These are phyloP conservation scores for Perithous albicinctus DNA, from an alignment of 2,888 invertebrate genomes.

Conservation along the genomic window DNA sequence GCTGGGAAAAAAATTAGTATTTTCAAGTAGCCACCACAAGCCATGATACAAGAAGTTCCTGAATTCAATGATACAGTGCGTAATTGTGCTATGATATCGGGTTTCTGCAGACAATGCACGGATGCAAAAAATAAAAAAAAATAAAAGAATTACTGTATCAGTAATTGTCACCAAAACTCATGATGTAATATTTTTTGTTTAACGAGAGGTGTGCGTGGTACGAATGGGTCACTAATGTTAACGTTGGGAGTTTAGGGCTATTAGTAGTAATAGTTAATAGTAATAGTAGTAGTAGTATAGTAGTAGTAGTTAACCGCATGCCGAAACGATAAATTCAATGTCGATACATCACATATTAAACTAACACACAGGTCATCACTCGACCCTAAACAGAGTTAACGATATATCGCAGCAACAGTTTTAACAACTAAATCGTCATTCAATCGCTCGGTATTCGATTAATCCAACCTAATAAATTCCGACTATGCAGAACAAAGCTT, in stretches of 20 bases:
- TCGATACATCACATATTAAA: conserved; percentile 69
- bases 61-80: conserved; percentile 51
- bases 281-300: conserved; percentile 17
- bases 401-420: conserved; percentile 64
- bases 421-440: conserved; percentile 63
- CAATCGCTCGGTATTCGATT: conserved; percentile 53
- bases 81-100: conserved; percentile 64
- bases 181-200: conserved; percentile 36
- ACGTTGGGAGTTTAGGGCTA: conserved; percentile 40
- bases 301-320: conserved; percentile 56
- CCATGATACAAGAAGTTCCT: conserved; percentile 3
- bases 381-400: conserved; percentile 69
- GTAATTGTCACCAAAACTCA: conserved; percentile 31
- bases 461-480: conserved; percentile 22
- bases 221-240: conserved; percentile 44
- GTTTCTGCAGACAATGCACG: conserved; percentile 74
- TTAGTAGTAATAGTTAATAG: neutral
- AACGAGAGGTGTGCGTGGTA: conserved; percentile 48
- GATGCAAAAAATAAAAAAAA: no score
- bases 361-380: conserved; percentile 67
- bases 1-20: no score
- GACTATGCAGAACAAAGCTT: conserved; percentile 18
- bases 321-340: conserved; percentile 61
- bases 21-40: no score
- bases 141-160: conserved; percentile 42